These are phyloP conservation scores for Gavia stellata DNA, from an alignment of 2,113 vertebrate genomes.

Conservation along the genomic window DNA sequence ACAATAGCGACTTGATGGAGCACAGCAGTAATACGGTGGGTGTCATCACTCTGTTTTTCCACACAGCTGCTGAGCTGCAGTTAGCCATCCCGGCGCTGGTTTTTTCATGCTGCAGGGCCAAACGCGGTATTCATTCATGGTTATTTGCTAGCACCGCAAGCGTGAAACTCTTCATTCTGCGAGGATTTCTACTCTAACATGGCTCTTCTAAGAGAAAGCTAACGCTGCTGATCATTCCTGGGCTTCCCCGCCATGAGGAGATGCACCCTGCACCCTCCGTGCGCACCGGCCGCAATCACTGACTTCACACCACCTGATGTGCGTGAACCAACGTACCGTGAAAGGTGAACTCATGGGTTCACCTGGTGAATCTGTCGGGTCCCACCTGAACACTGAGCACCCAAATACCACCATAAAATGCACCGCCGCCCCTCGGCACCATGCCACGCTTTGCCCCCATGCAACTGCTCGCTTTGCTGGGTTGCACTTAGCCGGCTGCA, in stretches of 20 bases:
- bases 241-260: background rate
- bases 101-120: background rate
- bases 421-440: background rate
- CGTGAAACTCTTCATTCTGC: accelerated
- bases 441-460: accelerated
- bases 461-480: background rate
- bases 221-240: background rate
- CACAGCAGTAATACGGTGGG: background rate
- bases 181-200: background rate
- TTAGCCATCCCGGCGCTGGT: background rate
- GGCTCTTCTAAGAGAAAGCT: background rate
- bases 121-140: background rate
- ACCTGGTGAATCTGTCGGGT: background rate
- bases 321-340: background rate
- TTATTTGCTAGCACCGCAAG: background rate
- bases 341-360: background rate
- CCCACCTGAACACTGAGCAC: background rate
- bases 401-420: background rate
- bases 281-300: accelerated
- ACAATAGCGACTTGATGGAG: background rate
- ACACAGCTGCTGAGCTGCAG: background rate
- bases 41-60: background rate
- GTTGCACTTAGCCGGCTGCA: background rate
- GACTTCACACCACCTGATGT: background rate
- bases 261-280: background rate